phyloP scores from a whole-genome alignment of 2,797 vertebrate genomes.

The Phrynocephalus vlangalii region DNA sequence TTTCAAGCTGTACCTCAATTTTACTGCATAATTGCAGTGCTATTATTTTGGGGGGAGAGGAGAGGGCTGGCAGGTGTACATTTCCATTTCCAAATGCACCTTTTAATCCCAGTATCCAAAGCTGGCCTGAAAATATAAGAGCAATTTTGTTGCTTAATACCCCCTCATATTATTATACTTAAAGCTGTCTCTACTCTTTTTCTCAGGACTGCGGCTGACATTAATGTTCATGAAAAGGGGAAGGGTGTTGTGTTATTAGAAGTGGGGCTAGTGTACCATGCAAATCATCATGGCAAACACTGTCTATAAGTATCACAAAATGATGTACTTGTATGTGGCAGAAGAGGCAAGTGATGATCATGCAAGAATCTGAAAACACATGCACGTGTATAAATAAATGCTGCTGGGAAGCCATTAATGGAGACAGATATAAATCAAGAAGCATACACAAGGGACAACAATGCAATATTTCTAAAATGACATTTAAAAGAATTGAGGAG shows the following conservation, averaged over 20 bases:
- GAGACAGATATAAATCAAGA: conserved; percentile 34
- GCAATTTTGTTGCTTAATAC: conserved; percentile 18
- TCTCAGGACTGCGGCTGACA: neutral
- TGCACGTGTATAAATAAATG: neutral
- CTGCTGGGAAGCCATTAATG: conserved; percentile 41
- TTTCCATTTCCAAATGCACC: neutral
- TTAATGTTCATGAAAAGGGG: conserved; percentile 9
- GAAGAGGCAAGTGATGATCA: conserved; percentile 9
- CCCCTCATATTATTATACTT: conserved; percentile 16
- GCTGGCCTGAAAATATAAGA: neutral
- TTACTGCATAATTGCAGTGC: neutral
- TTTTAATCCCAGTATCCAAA: neutral
- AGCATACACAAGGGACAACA: conserved; percentile 26
- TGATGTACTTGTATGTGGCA: conserved; percentile 37
- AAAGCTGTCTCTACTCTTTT: neutral
- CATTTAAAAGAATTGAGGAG: conserved; percentile 44
- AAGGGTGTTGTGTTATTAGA: conserved; percentile 24
- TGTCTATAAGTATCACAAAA: conserved; percentile 43
- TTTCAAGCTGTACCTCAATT: neutral
- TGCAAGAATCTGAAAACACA: neutral
- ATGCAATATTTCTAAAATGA: conserved; percentile 18
- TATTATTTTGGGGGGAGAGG: neutral
- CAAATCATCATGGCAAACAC: conserved; percentile 12
- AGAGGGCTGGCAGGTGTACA: neutral
- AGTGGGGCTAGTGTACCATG: neutral